Base-by-base conservation (phyloP, 1,140 invertebrate genomes). In the Saccostrea glomerata region DNA sequence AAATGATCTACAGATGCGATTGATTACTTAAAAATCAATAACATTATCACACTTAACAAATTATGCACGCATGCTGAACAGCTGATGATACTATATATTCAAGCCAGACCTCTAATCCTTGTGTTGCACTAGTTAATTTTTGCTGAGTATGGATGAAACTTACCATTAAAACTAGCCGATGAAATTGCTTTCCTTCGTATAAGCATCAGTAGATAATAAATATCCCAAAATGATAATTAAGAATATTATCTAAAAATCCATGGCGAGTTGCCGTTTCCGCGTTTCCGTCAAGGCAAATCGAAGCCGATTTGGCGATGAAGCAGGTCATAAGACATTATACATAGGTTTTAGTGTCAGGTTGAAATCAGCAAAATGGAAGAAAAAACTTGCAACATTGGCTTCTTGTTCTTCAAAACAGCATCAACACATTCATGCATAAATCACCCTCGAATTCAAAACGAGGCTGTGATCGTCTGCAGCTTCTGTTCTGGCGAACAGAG, bases 161-260 rank as follows among this genome's bases (percentile, higher is more conserved):
- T 77, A 77, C 70, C 70, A 77, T 77, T 77, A 77, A 77, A 77
- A 77, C 70, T 77, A 77, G 70, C 70, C 25, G 70, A 77, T 77
- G 70, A 25, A 77, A 77, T 77, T 25, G 30, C 70, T 77, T 30
- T 77, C 70, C 25, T 36, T 77, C 70, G 70, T 30, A 77, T 77
- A 77, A 77, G 70, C 70, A 77, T 77, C 23, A 77, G 70, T 77
- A 77, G 13, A 77, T 77, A 77, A 77, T 36, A 30, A 77, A 77
- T 77, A 77, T 77, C 30, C 70, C 70, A 77, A 77, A 77, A 77
- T 77, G 70, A 77, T 77, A 77, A 77, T 77, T 77, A 77, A 77
- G 70, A 77, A 77, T 77, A 77, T 77, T 30, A 77, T 77, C 70
- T 77, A 77, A 25, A 77, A 77, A 30, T 30, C 70, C 70, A 77